Base-by-base conservation (phyloP, 2,888 invertebrate genomes). In the Mythimna impura region DNA sequence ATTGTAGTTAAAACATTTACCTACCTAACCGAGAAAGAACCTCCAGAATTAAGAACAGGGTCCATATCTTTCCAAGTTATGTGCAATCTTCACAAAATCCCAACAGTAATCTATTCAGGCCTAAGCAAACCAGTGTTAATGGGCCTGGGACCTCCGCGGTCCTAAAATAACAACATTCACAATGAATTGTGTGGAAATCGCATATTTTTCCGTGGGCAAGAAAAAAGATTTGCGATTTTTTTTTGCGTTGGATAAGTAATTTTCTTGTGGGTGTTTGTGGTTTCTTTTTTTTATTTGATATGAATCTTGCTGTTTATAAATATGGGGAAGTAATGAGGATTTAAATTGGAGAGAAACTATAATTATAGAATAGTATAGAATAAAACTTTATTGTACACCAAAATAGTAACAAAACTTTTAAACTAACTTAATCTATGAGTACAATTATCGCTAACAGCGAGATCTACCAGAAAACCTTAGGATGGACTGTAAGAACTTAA, bases 41-140 rank as follows among this genome's bases (percentile, higher is more conserved):
- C 22, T 2, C 25, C 14, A 34, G 47, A 57, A 62, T 47, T 25
- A 52, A 30, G 30, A 22, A 3, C 40, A 43, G 60, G 60, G 25
- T 36, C 34, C 17, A 10, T 72, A 82, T 82, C 83, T 63, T 54
- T 34, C 61, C 73, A 81, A 84, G 83, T 78, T 83, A 83, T 69
- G 62, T 75, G 75, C 72, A 76, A 79, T 83, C 76, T 86, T 86
- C 76, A 80, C 85, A 84, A 84, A 84, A 87, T 69, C 75, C 77
- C 71, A 1, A 20, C 74, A 67, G 81, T 85, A 88, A 87, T 88
- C 85, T 88, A 88, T 87, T 88, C 87, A 84, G 80, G 47, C 87
- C 88, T 88, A 88, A 86, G 78, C 69, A 88, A 87, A 88, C 88
- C 36, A 71, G 68, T 74, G 81, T 78, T 88, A 88, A 88, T 88